Evolutionary conservation across 2,888 invertebrate genomes (phyloP).

Genomic region (Trichogramma dendrolimi): DNA sequence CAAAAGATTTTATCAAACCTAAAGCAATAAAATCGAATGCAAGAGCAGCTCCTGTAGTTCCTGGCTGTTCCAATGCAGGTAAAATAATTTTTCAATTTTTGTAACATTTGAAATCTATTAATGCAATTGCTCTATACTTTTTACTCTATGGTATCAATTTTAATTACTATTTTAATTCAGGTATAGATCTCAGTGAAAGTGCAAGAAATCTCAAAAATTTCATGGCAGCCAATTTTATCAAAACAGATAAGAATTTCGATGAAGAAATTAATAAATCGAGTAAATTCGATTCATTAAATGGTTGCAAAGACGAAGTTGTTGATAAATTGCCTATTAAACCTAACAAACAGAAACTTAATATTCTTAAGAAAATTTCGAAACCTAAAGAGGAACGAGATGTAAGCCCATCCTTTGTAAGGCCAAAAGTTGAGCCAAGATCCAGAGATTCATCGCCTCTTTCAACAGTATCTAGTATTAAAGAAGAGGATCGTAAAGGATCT

Average conservation of each 20-base stretch:
- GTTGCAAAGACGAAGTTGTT: slow-evolving; percentile 56
- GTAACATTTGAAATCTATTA: slow-evolving; percentile 1
- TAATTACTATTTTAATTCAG: background rate
- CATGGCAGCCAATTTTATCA: slow-evolving; percentile 35
- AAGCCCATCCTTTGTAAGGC: no score
- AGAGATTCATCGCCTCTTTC: slow-evolving; percentile 51
- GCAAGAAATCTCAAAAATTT: slow-evolving; percentile 40
- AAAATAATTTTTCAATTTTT: slow-evolving; percentile 1
- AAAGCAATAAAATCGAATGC: slow-evolving; percentile 52
- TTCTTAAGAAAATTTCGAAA: slow-evolving; percentile 78
- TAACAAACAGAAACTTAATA: slow-evolving; percentile 79
- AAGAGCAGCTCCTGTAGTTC: slow-evolving; percentile 33
- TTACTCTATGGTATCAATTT: background rate
- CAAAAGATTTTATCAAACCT: slow-evolving; percentile 55
- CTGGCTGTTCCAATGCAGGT: slow-evolving; percentile 14
- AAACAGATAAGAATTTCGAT: slow-evolving; percentile 40
- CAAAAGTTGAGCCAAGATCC: no score
- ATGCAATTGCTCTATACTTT: background rate
- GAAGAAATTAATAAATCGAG: slow-evolving; percentile 16
- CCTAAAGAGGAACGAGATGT: slow-evolving; percentile 63
- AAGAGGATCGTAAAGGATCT: slow-evolving; percentile 46
- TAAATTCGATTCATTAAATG: slow-evolving; percentile 39
- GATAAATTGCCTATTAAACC: slow-evolving; percentile 73
- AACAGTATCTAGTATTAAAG: slow-evolving; percentile 32
- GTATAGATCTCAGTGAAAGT: slow-evolving; percentile 28